Evolutionary conservation across 2,888 invertebrate genomes (phyloP), one percentile per base, ranked within the genome.

Genomic region (Parnassius mnemosyne): DNA sequence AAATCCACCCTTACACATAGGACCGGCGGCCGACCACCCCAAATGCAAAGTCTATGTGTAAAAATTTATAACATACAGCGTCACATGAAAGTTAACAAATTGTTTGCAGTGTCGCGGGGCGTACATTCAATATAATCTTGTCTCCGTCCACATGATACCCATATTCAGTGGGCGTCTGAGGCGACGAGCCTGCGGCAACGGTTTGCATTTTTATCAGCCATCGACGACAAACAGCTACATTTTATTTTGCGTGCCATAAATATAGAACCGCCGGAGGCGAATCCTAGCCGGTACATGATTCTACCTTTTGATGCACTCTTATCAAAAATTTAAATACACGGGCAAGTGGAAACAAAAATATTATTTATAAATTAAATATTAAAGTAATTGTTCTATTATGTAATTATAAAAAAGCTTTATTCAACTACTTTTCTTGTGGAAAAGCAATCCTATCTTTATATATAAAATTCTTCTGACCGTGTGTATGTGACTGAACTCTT

Each of bases 161-260:
- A 83, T 85, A 86, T 86, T 84, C 83, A 76, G 81, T 72, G 77
- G 76, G 81, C 81, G 84, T 83, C 76, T 72, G 71, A 74, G 72
- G 70, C 74, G 71, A 70, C 74, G 71, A 77, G 84, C 88, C 86
- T 69, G 82, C 83, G 83, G 87, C 83, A 74, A 80, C 77, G 82
- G 87, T 88, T 89, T 89, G 89, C 88, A 89, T 91, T 90, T 90
- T 89, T 91, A 90, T 89, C 86, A 88, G 85, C 76, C 80, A 81
- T 82, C 83, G 85, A 79, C 80, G 84, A 85, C 83, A 82, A 78
- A 80, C 80, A 81, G 82, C 82, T 74, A 84, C 87, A 88, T 88
- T 89, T 89, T 89, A 87, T 88, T 87, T 84, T 88, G 84, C 88
- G 84, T 86, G 86, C 79, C 81, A 89, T 90, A 90, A 89, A 90